Evolutionary conservation across 1,140 invertebrate species (phyloP).

Genomic region (Hycleus cichorii): DNA sequence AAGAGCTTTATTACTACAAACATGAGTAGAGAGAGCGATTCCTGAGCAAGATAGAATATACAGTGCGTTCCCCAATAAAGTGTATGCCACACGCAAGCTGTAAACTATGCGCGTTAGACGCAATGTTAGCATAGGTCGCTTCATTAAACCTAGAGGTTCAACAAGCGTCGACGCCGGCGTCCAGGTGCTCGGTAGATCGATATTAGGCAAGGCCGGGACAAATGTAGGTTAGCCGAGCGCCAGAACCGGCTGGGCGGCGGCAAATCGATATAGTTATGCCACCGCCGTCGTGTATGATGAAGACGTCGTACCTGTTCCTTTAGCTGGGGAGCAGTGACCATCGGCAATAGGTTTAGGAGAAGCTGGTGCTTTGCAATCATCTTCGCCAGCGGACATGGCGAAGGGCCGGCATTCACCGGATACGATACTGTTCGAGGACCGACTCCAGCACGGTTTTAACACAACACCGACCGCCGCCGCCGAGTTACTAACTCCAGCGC

Average conservation of each 20-base stretch:
- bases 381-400: constrained; percentile 27
- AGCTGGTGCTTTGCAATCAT: constrained; percentile 32
- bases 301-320: constrained; percentile 24
- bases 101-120: not conserved
- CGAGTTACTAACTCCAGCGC: constrained; percentile 21
- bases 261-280: not conserved
- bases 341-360: constrained; percentile 34
- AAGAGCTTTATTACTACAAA: too few relatives aligned
- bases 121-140: constrained; percentile 9
- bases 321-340: constrained; percentile 34
- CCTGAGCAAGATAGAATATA: not conserved
- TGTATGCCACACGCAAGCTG: not conserved
- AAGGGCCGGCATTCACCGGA: constrained; percentile 15
- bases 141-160: not conserved
- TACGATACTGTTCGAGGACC: constrained; percentile 4
- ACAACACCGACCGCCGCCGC: constrained; percentile 14
- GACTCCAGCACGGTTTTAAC: constrained; percentile 13
- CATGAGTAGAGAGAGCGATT: not conserved
- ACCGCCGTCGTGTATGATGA: too few relatives aligned
- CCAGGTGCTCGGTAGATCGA: constrained; percentile 10
- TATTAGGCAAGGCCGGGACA: constrained; percentile 10
- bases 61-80: not conserved
- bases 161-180: constrained; percentile 1
- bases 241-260: constrained; percentile 9
- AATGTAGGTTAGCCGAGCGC: constrained; percentile 18